phyloP scores from a whole-genome alignment of 1,140 invertebrate genomes.

The Nylanderia fulva region DNA sequence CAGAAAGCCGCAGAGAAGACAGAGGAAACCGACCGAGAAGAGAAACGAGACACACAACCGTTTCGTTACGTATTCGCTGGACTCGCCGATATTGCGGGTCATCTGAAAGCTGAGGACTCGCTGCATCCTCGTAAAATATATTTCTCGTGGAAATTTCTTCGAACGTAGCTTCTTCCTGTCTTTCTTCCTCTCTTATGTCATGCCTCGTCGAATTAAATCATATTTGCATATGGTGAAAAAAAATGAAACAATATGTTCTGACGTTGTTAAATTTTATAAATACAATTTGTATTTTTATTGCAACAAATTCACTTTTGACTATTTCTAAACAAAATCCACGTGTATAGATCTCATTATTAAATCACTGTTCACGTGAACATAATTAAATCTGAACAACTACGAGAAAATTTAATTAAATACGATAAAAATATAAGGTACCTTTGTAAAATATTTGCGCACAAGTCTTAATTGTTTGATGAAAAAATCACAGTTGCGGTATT shows the following conservation, averaged over 20 bases:
- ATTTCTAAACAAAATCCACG: neutral
- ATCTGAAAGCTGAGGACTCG: constrained; percentile 84
- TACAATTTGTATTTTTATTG: neutral
- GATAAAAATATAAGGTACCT: neutral
- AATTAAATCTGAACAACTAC: neutral
- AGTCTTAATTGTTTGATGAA: neutral
- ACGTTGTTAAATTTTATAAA: neutral
- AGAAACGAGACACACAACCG: constrained; percentile 86
- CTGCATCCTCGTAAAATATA: constrained; percentile 76
- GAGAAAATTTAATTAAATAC: neutral
- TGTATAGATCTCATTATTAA: neutral
- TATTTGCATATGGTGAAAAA: neutral
- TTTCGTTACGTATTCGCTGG: constrained; percentile 86
- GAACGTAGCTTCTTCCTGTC: neutral
- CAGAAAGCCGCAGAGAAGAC: constrained; percentile 84
- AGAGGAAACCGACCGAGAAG: constrained; percentile 84
- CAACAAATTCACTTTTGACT: neutral
- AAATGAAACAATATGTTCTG: neutral
- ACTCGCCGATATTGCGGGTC: constrained; percentile 78
- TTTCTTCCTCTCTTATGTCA: neutral
- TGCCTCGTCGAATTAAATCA: neutral
- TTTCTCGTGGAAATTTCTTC: neutral
- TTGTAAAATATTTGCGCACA: neutral
- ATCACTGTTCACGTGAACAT: neutral
- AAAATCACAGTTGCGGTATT: neutral